Percentiles rank a stretch among this genome's conserved stretches.
Conservation (phyloP, 2,797 vertebrate species). For the Monodelphis domestica region DNA sequence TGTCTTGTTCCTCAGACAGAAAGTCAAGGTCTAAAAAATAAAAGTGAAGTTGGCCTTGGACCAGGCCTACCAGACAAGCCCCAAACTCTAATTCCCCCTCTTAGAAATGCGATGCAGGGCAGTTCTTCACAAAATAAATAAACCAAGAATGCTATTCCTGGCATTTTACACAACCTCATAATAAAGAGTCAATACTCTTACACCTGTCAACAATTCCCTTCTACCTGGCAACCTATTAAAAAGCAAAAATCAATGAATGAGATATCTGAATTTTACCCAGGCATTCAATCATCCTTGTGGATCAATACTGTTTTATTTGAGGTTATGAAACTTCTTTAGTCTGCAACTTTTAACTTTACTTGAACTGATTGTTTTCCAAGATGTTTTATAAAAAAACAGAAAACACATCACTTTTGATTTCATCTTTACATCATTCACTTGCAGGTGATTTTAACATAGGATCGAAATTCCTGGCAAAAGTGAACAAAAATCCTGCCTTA, state of each 20-base stretch:
- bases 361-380: background rate
- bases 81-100: slow-evolving; percentile 21
- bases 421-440: background rate
- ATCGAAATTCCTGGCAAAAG: slow-evolving; percentile 23
- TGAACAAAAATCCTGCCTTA: slow-evolving; percentile 15
- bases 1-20: too few species aligned
- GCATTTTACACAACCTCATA: background rate
- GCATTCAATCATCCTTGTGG: slow-evolving; percentile 11
- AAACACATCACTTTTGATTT: slow-evolving; percentile 10
- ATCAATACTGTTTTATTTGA: slow-evolving; percentile 35
- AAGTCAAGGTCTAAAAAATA: too few species aligned
- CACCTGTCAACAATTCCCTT: slow-evolving; percentile 31
- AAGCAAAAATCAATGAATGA: slow-evolving; percentile 6
- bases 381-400: slow-evolving; percentile 26
- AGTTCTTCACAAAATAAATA: slow-evolving; percentile 10
- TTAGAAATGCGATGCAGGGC: slow-evolving; percentile 25
- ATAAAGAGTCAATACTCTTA: background rate
- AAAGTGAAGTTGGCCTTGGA: slow-evolving; percentile 19
- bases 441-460: slow-evolving; percentile 16
- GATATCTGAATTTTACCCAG: slow-evolving; percentile 36
- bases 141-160: slow-evolving; percentile 1
- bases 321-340: background rate
- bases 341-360: slow-evolving; percentile 15
- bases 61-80: slow-evolving; percentile 13
- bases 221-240: slow-evolving; percentile 16